A percentile compares a stretch with the other conserved stretches of the same genome.
phyloP scores from a whole-genome alignment of 2,888 invertebrate genomes.

The Agrochola circellaris region DNA sequence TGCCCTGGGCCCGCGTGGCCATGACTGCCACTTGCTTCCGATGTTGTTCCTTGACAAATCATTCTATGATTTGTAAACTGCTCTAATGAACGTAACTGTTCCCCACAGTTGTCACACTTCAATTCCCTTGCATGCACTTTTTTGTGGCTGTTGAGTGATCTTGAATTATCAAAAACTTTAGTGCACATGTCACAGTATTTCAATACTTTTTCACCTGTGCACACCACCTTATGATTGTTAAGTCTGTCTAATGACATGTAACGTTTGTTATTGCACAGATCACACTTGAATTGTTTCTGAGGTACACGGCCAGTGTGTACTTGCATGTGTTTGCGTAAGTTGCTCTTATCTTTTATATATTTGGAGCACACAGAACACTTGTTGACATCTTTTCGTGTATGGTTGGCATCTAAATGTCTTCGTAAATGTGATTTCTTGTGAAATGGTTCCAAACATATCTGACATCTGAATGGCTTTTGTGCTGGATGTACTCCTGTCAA shows the following conservation, averaged over 20 bases:
- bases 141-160: slow-evolving; percentile 89
- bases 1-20: slow-evolving; percentile 72
- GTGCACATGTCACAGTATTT: slow-evolving; percentile 91
- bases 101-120: slow-evolving; percentile 89
- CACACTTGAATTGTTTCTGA: slow-evolving; percentile 90
- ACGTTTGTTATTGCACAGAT: slow-evolving; percentile 89
- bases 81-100: slow-evolving; percentile 88
- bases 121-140: slow-evolving; percentile 90
- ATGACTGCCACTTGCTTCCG: slow-evolving; percentile 80
- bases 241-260: slow-evolving; percentile 90
- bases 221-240: slow-evolving; percentile 89
- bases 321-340: slow-evolving; percentile 90
- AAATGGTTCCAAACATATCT: slow-evolving; percentile 89
- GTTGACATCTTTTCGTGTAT: slow-evolving; percentile 89
- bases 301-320: slow-evolving; percentile 90
- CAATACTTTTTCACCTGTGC: slow-evolving; percentile 88
- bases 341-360: slow-evolving; percentile 90
- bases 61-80: slow-evolving; percentile 89
- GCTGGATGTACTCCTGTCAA: slow-evolving; percentile 89
- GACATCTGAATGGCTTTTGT: slow-evolving; percentile 89
- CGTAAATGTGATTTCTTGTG: slow-evolving; percentile 88
- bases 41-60: slow-evolving; percentile 83
- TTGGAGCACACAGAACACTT: slow-evolving; percentile 90
- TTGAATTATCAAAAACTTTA: slow-evolving; percentile 90
- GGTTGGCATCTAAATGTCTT: slow-evolving; percentile 88